Evolutionary conservation across 2,888 invertebrate species (phyloP).

Genomic region (Dorcus hopei): DNA sequence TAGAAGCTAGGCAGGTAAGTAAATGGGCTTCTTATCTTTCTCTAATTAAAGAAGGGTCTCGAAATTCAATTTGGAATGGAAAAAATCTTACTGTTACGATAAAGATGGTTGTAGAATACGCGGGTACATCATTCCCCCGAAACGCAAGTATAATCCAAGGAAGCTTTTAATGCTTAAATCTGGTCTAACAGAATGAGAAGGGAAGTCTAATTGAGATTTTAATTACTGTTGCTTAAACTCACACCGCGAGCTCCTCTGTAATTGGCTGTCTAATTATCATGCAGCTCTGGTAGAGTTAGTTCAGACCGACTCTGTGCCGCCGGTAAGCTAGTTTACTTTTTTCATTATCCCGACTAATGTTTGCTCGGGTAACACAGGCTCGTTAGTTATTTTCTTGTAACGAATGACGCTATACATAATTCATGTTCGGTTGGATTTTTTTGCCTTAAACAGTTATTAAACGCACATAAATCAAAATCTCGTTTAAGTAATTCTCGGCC

Average conservation of each 20-base stretch:
- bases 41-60: conserved; percentile 9
- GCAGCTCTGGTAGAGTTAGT: conserved; percentile 22
- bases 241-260: conserved; percentile 33
- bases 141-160: background rate
- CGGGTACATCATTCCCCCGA: background rate
- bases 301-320: conserved; percentile 1
- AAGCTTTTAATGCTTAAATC: conserved; percentile 13
- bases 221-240: conserved; percentile 20
- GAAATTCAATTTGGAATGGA: conserved; percentile 6
- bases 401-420: background rate
- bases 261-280: conserved; percentile 45
- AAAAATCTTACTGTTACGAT: background rate
- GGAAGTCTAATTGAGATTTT: conserved; percentile 21
- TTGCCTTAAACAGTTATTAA: background rate
- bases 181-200: conserved; percentile 15
- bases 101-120: background rate
- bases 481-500: background rate
- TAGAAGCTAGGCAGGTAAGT: no score
- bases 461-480: background rate
- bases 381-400: background rate
- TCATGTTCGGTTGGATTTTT: background rate
- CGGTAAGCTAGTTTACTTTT: conserved; percentile 11
- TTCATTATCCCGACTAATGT: conserved; percentile 12
- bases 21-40: background rate
- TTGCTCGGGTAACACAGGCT: conserved; percentile 5